These are phyloP conservation scores for Epizoanthus fatuus DNA, from an alignment of 92 coral and sea anemone species.

Conservation along the genomic window DNA sequence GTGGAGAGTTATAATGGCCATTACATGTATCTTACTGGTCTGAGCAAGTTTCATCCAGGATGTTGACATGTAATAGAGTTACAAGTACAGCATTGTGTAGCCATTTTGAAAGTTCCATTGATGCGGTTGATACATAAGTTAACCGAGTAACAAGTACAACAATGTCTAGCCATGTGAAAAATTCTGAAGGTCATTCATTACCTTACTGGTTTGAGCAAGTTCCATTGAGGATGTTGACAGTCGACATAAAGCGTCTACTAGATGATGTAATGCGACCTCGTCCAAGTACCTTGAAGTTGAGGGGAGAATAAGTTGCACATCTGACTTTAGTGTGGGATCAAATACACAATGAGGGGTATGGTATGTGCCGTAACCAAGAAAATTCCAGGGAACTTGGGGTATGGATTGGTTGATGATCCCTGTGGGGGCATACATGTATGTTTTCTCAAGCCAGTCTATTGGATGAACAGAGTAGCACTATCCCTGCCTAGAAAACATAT, in stretches of 20 bases:
- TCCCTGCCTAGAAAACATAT: too few relatives aligned
- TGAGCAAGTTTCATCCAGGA: too few relatives aligned
- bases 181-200: conserved; percentile 4
- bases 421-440: not conserved
- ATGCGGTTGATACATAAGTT: too few relatives aligned
- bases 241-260: conserved; percentile 97
- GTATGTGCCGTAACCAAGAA: too few relatives aligned
- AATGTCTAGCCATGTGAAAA: not conserved
- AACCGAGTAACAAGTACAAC: too few relatives aligned
- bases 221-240: conserved; percentile 96
- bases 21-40: too few relatives aligned
- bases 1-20: too few relatives aligned
- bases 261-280: conserved; percentile 97
- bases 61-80: not conserved
- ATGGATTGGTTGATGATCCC: not conserved
- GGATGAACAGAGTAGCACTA: too few relatives aligned
- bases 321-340: not conserved
- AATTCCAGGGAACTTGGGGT: not conserved
- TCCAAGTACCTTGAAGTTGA: conserved; percentile 81
- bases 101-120: too few relatives aligned
- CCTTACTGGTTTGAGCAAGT: conserved; percentile 94
- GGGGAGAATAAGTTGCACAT: not conserved
- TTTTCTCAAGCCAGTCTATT: not conserved
- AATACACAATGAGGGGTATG: too few relatives aligned
- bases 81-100: too few relatives aligned